A percentile compares a stretch with the other conserved stretches of the same genome.
phyloP scores from a whole-genome alignment of 2,797 vertebrate genomes.

The Babyrousa celebensis region DNA sequence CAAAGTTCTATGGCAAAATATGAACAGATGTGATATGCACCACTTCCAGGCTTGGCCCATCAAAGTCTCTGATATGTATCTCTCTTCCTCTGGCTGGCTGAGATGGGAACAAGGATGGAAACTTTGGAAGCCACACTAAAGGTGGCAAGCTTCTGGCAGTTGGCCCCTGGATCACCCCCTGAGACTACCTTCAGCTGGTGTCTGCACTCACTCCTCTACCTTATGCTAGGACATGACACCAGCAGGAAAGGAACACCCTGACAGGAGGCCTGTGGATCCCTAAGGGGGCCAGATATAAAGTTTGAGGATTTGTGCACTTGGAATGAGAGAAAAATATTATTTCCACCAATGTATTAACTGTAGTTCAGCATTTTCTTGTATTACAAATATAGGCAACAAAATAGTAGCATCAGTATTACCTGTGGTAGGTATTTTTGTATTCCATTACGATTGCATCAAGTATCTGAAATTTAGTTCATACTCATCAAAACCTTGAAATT shows the following conservation, averaged over 20 bases:
- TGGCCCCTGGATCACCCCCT: background rate
- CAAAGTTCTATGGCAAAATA: background rate
- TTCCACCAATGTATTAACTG: background rate
- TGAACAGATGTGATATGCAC: background rate
- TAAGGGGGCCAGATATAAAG: background rate
- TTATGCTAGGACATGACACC: background rate
- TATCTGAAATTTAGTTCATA: conserved; percentile 53
- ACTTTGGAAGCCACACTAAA: background rate
- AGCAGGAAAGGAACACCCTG: background rate
- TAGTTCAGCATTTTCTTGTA: background rate
- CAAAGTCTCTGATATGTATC: background rate
- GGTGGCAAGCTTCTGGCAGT: background rate
- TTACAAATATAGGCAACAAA: background rate
- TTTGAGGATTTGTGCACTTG: background rate
- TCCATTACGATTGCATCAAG: background rate
- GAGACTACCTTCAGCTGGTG: background rate
- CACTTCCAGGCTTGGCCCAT: background rate
- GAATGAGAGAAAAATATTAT: background rate
- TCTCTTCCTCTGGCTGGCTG: background rate
- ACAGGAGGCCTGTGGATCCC: no score
- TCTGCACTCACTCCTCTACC: background rate
- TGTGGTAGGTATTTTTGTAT: background rate
- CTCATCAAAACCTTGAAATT: conserved; percentile 41
- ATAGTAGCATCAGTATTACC: background rate
- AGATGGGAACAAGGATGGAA: background rate